phyloP scores from a whole-genome alignment of 1,140 invertebrate species.

The Elymnias hypermnestra region DNA sequence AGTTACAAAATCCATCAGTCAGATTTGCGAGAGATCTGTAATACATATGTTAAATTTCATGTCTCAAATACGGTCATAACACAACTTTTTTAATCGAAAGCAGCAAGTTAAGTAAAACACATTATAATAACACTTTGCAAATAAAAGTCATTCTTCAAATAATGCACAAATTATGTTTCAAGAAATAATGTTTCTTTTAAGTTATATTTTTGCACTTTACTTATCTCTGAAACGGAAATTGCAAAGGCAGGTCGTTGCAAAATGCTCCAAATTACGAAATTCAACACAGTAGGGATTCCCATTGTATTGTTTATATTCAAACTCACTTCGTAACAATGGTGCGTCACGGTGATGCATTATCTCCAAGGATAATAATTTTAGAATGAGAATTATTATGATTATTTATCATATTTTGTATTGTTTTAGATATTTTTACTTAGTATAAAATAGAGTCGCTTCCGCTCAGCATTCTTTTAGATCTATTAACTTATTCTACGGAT shows the following conservation, averaged over 20 bases:
- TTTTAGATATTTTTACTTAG: no score
- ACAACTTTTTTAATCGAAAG: no score
- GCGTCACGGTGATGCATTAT: conserved; percentile 9
- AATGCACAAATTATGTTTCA: background rate
- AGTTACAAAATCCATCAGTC: no score
- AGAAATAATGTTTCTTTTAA: background rate
- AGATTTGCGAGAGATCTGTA: no score
- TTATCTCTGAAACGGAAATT: conserved; percentile 12
- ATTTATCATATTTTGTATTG: no score
- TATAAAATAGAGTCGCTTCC: no score
- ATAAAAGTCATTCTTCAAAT: background rate
- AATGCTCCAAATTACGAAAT: conserved; percentile 39
- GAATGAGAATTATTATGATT: background rate
- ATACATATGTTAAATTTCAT: no score
- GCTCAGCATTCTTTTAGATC: no score
- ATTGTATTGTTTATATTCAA: conserved; percentile 51
- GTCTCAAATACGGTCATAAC: no score
- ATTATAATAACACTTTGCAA: no score
- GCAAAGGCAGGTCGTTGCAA: conserved; percentile 13
- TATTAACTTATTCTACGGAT: no score
- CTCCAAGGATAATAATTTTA: conserved; percentile 14
- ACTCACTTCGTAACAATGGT: conserved; percentile 38
- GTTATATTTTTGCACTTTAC: background rate
- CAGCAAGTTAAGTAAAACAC: no score
- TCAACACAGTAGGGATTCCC: conserved; percentile 31